Evolutionary conservation across 2,888 invertebrate species (phyloP).

Genomic region (Geophilus truncorum): DNA sequence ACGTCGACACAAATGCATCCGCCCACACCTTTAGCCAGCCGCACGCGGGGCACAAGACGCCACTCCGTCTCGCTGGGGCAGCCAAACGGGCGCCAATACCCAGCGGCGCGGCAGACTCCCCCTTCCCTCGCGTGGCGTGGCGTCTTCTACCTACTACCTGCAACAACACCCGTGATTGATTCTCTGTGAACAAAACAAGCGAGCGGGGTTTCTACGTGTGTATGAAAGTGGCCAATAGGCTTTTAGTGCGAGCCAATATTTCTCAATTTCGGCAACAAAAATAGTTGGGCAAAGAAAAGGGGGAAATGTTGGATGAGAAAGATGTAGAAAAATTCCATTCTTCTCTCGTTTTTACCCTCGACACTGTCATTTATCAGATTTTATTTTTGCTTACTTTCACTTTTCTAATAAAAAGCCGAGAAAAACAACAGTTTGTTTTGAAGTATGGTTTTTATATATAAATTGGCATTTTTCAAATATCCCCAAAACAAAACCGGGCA

Average conservation of each 20-base stretch:
- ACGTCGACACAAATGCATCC: not conserved
- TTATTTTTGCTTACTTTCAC: not conserved
- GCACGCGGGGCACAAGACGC: slow-evolving; percentile 27
- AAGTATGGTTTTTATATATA: slow-evolving; percentile 3
- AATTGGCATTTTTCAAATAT: slow-evolving; percentile 3
- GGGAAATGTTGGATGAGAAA: not conserved
- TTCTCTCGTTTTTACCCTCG: not conserved
- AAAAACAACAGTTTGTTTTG: not conserved
- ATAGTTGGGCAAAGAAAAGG: not conserved
- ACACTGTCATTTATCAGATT: not conserved
- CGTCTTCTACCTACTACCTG: not conserved
- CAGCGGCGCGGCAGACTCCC: not conserved
- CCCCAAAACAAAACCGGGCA: not conserved
- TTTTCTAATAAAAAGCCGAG: not conserved
- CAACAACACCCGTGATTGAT: slow-evolving; percentile 15
- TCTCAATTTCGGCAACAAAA: not conserved
- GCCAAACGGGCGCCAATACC: slow-evolving; percentile 22
- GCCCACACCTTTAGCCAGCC: slow-evolving; percentile 2
- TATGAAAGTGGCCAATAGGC: not conserved
- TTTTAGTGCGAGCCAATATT: not conserved
- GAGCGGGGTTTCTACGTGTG: not conserved
- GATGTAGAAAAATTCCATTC: not conserved
- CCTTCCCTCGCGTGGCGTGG: not conserved
- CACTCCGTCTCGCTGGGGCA: slow-evolving; percentile 18
- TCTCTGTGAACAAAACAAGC: not conserved